phyloP scores from a whole-genome alignment of 1,140 invertebrate species.

The Mercenaria mercenaria region DNA sequence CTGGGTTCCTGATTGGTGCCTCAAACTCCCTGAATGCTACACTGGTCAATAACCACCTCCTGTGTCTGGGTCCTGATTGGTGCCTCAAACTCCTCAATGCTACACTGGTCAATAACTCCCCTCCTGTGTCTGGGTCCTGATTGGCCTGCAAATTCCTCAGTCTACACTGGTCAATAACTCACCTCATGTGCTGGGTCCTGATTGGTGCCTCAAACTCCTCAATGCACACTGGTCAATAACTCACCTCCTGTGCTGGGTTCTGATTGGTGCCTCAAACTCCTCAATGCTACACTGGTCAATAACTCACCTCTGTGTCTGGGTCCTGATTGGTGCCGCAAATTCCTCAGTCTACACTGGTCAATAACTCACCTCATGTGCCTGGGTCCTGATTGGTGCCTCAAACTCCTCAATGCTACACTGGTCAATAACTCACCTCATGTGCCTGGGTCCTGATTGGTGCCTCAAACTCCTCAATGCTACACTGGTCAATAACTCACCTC shows the following conservation, averaged over 20 bases:
- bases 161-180: constrained; percentile 39
- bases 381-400: constrained; percentile 84
- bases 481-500: constrained; percentile 88
- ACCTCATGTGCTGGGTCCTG: constrained; percentile 87
- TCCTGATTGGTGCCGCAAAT: constrained; percentile 84
- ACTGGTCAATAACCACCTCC: too few relatives aligned
- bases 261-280: constrained; percentile 84
- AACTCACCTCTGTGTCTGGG: constrained; percentile 88
- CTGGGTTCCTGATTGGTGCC: too few relatives aligned
- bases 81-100: too few relatives aligned
- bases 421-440: constrained; percentile 88
- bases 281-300: constrained; percentile 87
- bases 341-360: constrained; percentile 86
- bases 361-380: constrained; percentile 88
- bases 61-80: too few relatives aligned
- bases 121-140: too few relatives aligned
- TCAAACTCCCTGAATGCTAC: too few relatives aligned
- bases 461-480: constrained; percentile 84
- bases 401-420: constrained; percentile 86
- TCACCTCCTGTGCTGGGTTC: constrained; percentile 87
- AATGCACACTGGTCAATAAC: constrained; percentile 86
- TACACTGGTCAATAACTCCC: too few relatives aligned
- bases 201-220: constrained; percentile 84
- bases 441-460: constrained; percentile 86
- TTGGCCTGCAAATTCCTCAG: too few relatives aligned